Evolutionary conservation across 2,113 vertebrate species (phyloP), one percentile per base, ranked within the genome.

Genomic region (Tragelaphus buxtoni): DNA sequence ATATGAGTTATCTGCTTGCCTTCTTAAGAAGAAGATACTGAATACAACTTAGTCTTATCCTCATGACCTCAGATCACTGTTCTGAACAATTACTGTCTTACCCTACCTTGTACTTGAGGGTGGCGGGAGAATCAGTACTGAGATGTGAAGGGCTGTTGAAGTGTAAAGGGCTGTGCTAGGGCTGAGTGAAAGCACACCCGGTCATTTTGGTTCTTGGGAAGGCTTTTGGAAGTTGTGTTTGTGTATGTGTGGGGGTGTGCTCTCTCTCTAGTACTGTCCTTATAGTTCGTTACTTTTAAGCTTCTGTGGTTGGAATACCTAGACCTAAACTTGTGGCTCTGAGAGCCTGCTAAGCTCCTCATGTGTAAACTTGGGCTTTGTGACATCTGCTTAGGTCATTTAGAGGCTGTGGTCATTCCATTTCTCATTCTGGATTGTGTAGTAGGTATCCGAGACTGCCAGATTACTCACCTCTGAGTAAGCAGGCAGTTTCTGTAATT

Each of bases 381-480:
- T 85, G 88, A 85, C 76, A 81, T 90, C 82, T 92, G 76, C 81
- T 51, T 90, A 82, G 81, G 91, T 90, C 65, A 77, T 83, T 90
- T 63, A 49, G 39, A 74, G 53, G 42, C 79, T 45, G 45, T 56
- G 80, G 49, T 74, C 72, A 12, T 81, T 95, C 60, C 55, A 51
- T 89, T 69, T 94, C 53, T 94, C 58, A 55, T 91, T 94, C 61
- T 94, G 86, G 74, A 83, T 86, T 63, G 12, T 77, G 55, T 56
- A 22, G 94, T 39, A 85, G 91, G 42, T 49, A 45, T 55, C 35
- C 2, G 5, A 91, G 93, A 61, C 61, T 81, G 61, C 81, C 69
- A 69, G 88, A 88, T 94, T 95, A 95, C 84, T 96, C 69, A 92
- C 60, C 39, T 87, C 93, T 72, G 81, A 92, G 90, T 58, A 91